phyloP scores from a whole-genome alignment of 2,113 vertebrate genomes.

The Rhinopithecus roxellana region DNA sequence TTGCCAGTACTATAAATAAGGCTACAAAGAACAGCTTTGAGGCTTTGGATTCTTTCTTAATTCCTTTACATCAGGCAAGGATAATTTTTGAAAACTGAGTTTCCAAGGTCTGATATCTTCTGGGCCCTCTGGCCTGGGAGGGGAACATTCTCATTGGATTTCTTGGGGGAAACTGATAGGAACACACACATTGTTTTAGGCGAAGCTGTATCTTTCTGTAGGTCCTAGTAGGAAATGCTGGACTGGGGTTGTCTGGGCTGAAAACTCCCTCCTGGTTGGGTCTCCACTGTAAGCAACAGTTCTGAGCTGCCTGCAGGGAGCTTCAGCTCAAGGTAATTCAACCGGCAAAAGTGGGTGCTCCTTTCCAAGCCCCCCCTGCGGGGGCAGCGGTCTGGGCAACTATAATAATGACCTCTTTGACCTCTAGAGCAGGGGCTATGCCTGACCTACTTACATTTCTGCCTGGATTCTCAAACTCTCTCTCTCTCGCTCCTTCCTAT shows the following conservation, averaged over 20 bases:
- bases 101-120: not conserved
- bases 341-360: not conserved
- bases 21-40: not conserved
- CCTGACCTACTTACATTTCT: not conserved
- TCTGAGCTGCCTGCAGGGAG: not conserved
- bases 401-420: not conserved
- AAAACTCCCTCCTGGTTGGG: not conserved
- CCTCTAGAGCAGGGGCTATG: not conserved
- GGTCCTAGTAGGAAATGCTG: not conserved
- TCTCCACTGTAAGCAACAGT: not conserved
- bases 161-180: not conserved
- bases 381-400: not conserved
- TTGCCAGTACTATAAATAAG: not conserved
- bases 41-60: not conserved
- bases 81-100: not conserved
- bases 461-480: not conserved
- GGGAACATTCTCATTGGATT: not conserved
- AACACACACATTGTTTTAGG: not conserved
- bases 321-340: not conserved
- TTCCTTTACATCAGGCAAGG: not conserved
- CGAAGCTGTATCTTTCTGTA: not conserved
- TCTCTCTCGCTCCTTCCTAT: not conserved
- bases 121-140: not conserved
- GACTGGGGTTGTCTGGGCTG: not conserved
- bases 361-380: rapidly evolving